Conservation (phyloP, 1,140 invertebrate genomes). For the Drosophila baimaii region DNA sequence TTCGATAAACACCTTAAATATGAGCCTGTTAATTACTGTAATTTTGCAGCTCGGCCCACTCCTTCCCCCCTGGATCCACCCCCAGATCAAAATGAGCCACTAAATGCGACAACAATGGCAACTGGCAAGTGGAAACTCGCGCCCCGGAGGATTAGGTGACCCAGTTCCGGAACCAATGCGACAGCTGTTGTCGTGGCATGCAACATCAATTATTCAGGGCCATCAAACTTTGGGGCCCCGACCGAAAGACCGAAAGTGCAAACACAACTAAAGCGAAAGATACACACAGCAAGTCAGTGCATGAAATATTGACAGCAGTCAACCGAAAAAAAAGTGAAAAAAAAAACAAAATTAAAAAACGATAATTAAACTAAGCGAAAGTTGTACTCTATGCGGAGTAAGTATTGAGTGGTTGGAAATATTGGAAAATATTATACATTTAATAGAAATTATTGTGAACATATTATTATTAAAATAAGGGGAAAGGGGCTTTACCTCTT, state of each 20-base stretch:
- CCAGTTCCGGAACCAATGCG: constrained; percentile 59
- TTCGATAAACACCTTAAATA: constrained; percentile 72
- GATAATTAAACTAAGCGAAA: constrained; percentile 49
- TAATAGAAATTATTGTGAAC: too few species aligned
- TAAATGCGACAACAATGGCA: constrained; percentile 61
- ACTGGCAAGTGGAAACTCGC: constrained; percentile 15
- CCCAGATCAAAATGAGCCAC: constrained; percentile 39
- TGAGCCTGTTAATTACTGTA: constrained; percentile 71
- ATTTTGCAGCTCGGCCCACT: too few species aligned
- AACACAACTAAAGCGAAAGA: constrained; percentile 55
- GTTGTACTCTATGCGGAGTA: constrained; percentile 21
- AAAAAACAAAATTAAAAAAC: constrained; percentile 12
- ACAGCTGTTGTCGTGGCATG: constrained; percentile 54
- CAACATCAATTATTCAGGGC: constrained; percentile 71
- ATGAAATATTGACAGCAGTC: constrained; percentile 62
- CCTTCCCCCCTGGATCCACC: constrained; percentile 11
- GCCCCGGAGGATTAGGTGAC: constrained; percentile 70
- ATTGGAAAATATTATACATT: too few species aligned
- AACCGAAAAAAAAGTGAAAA: constrained; percentile 19
- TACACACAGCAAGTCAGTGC: constrained; percentile 41
- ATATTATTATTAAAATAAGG: too few species aligned
- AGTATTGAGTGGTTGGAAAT: too few species aligned
- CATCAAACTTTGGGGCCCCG: constrained; percentile 52
- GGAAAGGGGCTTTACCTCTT: too few species aligned
- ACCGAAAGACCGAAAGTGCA: constrained; percentile 33